These are phyloP conservation scores for Myotis davidii DNA, from an alignment of 2,113 vertebrate genomes.

Conservation along the genomic window DNA sequence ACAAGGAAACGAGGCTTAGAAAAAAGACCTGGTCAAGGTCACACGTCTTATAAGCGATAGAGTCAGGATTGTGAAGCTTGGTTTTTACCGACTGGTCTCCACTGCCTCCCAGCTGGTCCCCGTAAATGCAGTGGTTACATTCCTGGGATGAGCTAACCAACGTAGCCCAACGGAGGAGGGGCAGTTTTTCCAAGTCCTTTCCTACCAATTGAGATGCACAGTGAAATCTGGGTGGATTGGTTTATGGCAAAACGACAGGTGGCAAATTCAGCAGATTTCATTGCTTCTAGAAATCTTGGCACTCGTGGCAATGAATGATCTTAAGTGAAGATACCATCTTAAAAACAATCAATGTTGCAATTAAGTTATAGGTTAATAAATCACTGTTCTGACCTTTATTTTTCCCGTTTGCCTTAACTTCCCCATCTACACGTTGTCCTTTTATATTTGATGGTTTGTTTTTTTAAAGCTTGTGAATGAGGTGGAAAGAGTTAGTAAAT, in stretches of 20 bases:
- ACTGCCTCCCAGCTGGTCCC: background rate
- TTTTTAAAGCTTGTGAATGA: conserved; percentile 1
- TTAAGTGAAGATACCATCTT: background rate
- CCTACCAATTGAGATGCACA: background rate
- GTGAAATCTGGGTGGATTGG: background rate
- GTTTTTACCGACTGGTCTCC: background rate
- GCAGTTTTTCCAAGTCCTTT: background rate
- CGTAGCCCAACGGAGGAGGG: background rate
- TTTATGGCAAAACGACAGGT: conserved; percentile 28
- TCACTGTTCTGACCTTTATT: background rate
- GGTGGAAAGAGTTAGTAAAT: background rate
- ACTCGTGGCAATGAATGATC: conserved; percentile 12
- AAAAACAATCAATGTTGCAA: conserved; percentile 15
- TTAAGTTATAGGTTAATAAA: conserved; percentile 53
- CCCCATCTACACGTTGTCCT: background rate
- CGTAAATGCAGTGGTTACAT: background rate
- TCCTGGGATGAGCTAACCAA: background rate
- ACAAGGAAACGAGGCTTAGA: background rate
- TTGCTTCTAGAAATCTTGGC: conserved; percentile 59
- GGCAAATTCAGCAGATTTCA: conserved; percentile 12
- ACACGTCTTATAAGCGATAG: background rate
- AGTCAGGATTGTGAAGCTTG: background rate
- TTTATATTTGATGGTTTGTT: background rate
- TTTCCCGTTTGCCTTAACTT: conserved; percentile 27
- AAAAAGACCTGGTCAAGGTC: background rate